A percentile compares a stretch with the other conserved stretches of the same genome.
phyloP scores from a whole-genome alignment of 2,888 invertebrate species.

The Phanerotoma sp. region DNA sequence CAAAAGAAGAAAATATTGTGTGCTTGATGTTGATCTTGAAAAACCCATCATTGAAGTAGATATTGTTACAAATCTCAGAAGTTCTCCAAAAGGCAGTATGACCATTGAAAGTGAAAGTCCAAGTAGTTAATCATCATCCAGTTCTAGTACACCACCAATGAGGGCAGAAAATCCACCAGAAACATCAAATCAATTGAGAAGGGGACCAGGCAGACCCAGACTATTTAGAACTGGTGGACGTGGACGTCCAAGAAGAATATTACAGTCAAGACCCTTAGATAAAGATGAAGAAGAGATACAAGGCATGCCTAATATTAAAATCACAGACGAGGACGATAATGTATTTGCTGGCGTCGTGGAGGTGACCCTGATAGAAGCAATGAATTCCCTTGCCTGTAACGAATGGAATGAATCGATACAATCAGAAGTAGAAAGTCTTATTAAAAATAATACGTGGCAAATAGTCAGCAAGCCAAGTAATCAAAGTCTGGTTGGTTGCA shows the following conservation, averaged over 20 bases:
- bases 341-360: slow-evolving; percentile 11
- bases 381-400: not conserved
- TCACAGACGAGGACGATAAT: not conserved
- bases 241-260: slow-evolving; percentile 9
- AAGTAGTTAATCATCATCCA: not conserved
- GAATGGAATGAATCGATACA: slow-evolving; percentile 14
- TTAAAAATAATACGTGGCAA: slow-evolving; percentile 15
- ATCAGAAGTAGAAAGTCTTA: slow-evolving; percentile 8
- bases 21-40: too few species aligned
- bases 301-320: too few species aligned
- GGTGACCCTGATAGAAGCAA: slow-evolving; percentile 10
- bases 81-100: not conserved
- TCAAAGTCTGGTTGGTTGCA: slow-evolving; percentile 10
- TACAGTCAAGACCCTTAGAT: not conserved
- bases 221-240: slow-evolving; percentile 10
- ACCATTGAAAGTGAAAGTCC: slow-evolving; percentile 1
- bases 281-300: not conserved
- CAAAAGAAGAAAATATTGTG: not conserved
- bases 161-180: not conserved
- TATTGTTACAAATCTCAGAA: not conserved
- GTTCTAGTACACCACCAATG: not conserved
- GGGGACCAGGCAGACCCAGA: slow-evolving; percentile 14
- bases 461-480: not conserved
- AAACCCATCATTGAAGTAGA: too few species aligned
- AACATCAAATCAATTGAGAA: not conserved